phyloP scores from a whole-genome alignment of 2,113 vertebrate species.

The Lepus timidus region DNA sequence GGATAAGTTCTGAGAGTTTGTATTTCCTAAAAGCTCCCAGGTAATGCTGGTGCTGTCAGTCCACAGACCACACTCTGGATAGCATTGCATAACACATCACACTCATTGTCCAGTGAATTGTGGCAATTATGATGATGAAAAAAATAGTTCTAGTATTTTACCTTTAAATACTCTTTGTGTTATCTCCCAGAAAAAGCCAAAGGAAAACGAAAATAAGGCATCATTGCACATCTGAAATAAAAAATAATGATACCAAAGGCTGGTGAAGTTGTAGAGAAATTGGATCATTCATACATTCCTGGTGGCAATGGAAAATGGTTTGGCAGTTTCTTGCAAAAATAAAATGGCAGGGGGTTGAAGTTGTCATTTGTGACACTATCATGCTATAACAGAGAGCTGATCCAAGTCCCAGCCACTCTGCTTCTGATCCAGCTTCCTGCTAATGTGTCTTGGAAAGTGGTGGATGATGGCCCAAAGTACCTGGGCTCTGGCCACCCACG shows the following conservation, averaged over 20 bases:
- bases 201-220: constrained; percentile 12
- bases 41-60: too few species aligned
- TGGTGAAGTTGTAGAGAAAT: background rate
- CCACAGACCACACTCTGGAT: background rate
- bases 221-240: background rate
- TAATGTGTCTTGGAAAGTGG: too few species aligned
- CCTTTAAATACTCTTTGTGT: background rate
- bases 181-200: background rate
- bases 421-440: too few species aligned
- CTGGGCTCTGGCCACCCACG: too few species aligned
- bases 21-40: background rate
- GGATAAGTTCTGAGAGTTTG: background rate
- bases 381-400: too few species aligned
- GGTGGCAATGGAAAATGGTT: background rate
- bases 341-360: background rate
- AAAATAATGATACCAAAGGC: background rate
- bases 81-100: background rate
- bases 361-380: too few species aligned
- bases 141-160: background rate
- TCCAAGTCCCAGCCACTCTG: too few species aligned
- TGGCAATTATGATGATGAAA: background rate
- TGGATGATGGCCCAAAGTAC: too few species aligned
- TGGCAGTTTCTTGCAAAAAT: constrained; percentile 2
- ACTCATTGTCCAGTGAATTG: background rate
- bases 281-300: background rate